These are phyloP conservation scores for Augochlorella aurata DNA, from an alignment of 2,888 invertebrate genomes.

Conservation along the genomic window DNA sequence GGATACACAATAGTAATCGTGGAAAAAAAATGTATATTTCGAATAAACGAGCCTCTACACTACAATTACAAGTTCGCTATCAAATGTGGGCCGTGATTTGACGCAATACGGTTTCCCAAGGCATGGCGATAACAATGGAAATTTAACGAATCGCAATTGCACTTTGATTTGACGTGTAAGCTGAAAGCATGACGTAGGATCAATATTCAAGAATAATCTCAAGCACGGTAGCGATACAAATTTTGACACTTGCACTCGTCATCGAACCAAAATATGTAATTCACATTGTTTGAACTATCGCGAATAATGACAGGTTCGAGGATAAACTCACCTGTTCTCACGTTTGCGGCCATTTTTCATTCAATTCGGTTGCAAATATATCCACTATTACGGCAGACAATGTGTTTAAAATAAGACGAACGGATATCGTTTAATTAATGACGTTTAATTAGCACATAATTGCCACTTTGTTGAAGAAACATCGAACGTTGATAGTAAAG, in stretches of 20 bases:
- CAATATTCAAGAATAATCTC: conserved; percentile 12
- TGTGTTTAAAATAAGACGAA: conserved; percentile 38
- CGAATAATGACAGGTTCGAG: conserved; percentile 38
- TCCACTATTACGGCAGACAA: conserved; percentile 23
- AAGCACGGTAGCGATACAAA: background rate
- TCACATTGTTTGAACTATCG: conserved; percentile 9
- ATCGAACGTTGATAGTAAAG: background rate
- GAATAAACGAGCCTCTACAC: conserved; percentile 1
- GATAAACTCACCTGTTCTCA: conserved; percentile 77
- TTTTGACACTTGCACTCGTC: conserved; percentile 1
- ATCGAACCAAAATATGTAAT: background rate
- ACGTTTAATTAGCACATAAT: background rate
- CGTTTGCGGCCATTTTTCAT: conserved; percentile 77
- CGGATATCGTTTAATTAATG: conserved; percentile 7
- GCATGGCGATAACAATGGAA: conserved; percentile 29
- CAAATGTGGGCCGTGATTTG: conserved; percentile 27
- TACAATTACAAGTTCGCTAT: conserved; percentile 37
- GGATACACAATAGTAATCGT: conserved; percentile 3
- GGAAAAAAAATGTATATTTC: conserved; percentile 4
- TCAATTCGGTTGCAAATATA: conserved; percentile 42
- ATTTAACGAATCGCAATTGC: conserved; percentile 14
- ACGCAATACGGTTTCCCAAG: conserved; percentile 15
- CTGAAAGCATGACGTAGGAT: conserved; percentile 34
- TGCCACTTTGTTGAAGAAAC: background rate
- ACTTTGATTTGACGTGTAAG: conserved; percentile 32